Evolutionary conservation across 2,113 vertebrate species (phyloP).

Genomic region (Excalfactoria chinensis): DNA sequence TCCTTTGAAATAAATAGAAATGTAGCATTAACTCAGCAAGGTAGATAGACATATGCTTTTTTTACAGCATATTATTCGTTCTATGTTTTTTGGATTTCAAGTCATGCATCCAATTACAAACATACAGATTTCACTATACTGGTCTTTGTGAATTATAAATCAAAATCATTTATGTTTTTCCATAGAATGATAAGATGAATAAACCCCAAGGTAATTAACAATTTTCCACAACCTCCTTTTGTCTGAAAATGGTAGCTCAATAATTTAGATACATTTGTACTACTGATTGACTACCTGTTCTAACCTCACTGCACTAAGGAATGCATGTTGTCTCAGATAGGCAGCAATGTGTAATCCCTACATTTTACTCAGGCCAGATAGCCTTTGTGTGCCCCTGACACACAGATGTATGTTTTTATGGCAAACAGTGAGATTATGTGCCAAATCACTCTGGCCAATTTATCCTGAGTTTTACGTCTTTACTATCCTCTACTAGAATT

Average conservation of each 20-base stretch:
- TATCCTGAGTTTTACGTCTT: not conserved
- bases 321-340: slow-evolving; percentile 40
- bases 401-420: slow-evolving; percentile 12
- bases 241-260: slow-evolving; percentile 29
- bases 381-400: slow-evolving; percentile 36
- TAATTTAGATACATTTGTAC: slow-evolving; percentile 29
- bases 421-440: not conserved
- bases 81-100: not conserved
- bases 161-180: not conserved
- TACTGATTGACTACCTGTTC: slow-evolving; percentile 15
- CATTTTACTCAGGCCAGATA: slow-evolving; percentile 30
- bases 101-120: not conserved
- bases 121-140: not conserved
- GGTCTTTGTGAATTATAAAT: not conserved
- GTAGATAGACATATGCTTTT: not conserved
- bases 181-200: slow-evolving; percentile 1
- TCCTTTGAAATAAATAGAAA: not conserved
- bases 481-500: not conserved
- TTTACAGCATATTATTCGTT: not conserved
- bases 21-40: not conserved
- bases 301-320: not conserved
- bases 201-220: slow-evolving; percentile 16
- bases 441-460: slow-evolving; percentile 29
- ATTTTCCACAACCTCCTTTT: slow-evolving; percentile 17
- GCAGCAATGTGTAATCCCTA: slow-evolving; percentile 30